Base-by-base conservation (phyloP, 2,888 invertebrate genomes). In the Caenorhabditis wallacei region DNA sequence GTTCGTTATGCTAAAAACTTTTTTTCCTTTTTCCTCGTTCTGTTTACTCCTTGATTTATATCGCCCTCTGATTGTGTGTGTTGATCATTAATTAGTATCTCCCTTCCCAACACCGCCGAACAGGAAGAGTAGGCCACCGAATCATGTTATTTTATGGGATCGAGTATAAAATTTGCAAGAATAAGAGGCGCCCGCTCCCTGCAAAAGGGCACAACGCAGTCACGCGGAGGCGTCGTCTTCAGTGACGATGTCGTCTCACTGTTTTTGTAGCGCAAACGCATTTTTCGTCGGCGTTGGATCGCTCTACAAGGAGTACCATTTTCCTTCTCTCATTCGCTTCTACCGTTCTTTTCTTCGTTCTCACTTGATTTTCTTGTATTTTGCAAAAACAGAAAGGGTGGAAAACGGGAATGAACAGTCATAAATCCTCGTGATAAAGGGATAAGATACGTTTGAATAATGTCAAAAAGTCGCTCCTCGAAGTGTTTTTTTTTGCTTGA, bases 391-490 rank as follows among this genome's bases (percentile, higher is more conserved):
- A 24, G 48, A 59, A n/a, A 24, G n/a, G 30, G 46, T 59, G 30
- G 24, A 59, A 20, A 16, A 20, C 30, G 37, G n/a, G 37, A 54
- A 37, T 24, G n/a, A 13, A 59, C 26, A 30, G 46, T 43, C 54
- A 64, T 63, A 56, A 61, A 56, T 74, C 54, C 43, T 40, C 37
- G 63, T 37, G 61, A 61, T 63, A 74, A 72, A 35, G 11, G 18
- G 37, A 24, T 20, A 51, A 63, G 18, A 64, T 51, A 35, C 64
- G 35, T 64, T 51, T 35, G 64, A 64, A 64, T 35, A 13, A 18
- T 46, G 46, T 26, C 35, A 64, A 64, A 46, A 46, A 63, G 63
- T 63, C 63, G 48, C 51, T 43, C 57, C 20, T 61, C 22, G 26
- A 11, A 64, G 18, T 64, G 30, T 48, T 63, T 64, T 63, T 63